phyloP scores from a whole-genome alignment of 2,113 vertebrate genomes.

The Platichthys flesus region DNA sequence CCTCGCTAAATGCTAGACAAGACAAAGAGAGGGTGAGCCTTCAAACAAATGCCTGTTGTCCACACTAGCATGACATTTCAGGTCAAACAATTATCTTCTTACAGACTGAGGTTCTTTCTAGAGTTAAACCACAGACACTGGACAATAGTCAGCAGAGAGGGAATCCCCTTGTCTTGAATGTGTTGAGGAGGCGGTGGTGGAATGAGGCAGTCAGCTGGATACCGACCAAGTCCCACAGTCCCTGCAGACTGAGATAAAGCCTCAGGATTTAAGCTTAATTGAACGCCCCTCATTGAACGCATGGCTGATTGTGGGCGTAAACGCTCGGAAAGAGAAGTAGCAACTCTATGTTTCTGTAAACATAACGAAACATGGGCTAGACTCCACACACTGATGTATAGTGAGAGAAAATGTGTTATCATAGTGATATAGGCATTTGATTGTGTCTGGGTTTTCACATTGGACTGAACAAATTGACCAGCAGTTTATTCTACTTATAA shows the following conservation, averaged over 20 bases:
- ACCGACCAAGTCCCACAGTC: slow-evolving; percentile 28
- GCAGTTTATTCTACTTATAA: slow-evolving; percentile 3
- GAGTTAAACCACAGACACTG: slow-evolving; percentile 47
- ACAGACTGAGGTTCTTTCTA: slow-evolving; percentile 37
- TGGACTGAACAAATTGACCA: slow-evolving; percentile 13
- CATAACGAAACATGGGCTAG: slow-evolving; percentile 7
- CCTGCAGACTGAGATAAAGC: slow-evolving; percentile 44
- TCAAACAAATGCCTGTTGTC: slow-evolving; percentile 65
- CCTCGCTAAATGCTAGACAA: slow-evolving; percentile 6
- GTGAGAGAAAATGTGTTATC: background rate
- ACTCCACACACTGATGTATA: slow-evolving; percentile 6
- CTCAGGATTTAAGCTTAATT: slow-evolving; percentile 46
- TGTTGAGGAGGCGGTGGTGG: slow-evolving; percentile 50
- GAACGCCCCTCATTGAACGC: slow-evolving; percentile 8
- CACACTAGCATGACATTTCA: slow-evolving; percentile 34
- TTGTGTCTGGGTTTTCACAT: slow-evolving; percentile 5
- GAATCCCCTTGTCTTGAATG: slow-evolving; percentile 60
- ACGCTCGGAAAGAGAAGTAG: slow-evolving; percentile 27
- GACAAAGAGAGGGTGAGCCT: slow-evolving; percentile 58
- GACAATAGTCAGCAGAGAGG: slow-evolving; percentile 59
- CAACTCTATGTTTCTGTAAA: slow-evolving; percentile 1
- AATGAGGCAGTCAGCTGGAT: slow-evolving; percentile 61
- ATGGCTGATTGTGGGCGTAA: slow-evolving; percentile 9
- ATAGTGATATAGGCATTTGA: slow-evolving; percentile 11
- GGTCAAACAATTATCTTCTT: slow-evolving; percentile 69